Conservation (phyloP, 2,113 vertebrate genomes). For the Hippolais icterina region DNA sequence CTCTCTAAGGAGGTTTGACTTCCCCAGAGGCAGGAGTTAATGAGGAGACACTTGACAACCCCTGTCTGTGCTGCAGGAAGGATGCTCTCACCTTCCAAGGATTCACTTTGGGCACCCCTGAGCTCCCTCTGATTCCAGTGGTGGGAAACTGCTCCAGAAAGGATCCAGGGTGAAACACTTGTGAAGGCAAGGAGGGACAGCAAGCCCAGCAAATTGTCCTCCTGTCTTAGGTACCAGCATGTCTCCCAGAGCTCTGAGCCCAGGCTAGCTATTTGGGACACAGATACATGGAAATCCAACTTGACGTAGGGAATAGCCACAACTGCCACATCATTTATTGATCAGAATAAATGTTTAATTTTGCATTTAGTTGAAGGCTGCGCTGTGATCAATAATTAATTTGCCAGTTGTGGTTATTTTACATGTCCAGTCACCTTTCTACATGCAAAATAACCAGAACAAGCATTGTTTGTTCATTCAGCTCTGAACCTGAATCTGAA, state of each 20-base stretch:
- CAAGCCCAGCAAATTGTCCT: not conserved
- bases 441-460: not conserved
- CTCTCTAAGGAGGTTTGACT: not conserved
- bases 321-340: conserved; percentile 33
- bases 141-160: not conserved
- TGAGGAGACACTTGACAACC: fast-evolving
- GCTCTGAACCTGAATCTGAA: not conserved
- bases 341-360: conserved; percentile 61
- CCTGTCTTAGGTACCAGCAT: not conserved
- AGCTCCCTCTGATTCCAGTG: not conserved
- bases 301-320: not conserved
- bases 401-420: conserved; percentile 26
- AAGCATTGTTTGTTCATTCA: not conserved
- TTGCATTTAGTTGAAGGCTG: conserved; percentile 28
- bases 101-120: too few species aligned
- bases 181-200: not conserved
- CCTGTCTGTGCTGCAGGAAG: fast-evolving
- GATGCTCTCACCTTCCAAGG: not conserved
- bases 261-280: not conserved
- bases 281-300: not conserved
- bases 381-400: conserved; percentile 5
- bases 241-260: not conserved
- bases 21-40: not conserved
- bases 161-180: not conserved
- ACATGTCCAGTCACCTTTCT: conserved; percentile 10